These are phyloP conservation scores for Aegotheles bennettii DNA, from an alignment of 2,113 vertebrate species.

Conservation along the genomic window DNA sequence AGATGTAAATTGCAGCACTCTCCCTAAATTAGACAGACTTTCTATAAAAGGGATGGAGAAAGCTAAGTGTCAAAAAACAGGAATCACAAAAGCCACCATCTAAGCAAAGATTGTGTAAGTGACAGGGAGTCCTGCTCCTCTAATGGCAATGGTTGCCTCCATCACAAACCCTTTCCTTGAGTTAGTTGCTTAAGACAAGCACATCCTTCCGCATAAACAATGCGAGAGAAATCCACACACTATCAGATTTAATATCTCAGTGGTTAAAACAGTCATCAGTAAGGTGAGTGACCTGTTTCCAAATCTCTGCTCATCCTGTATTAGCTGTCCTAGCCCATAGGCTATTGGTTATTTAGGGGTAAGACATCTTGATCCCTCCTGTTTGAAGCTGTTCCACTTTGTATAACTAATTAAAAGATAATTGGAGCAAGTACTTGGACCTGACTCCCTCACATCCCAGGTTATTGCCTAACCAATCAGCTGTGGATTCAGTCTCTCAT, in stretches of 20 bases:
- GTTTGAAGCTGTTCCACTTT: conserved; percentile 66
- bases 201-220: conserved; percentile 39
- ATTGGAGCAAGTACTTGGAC: conserved; percentile 53
- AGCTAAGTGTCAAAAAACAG: not conserved
- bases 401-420: conserved; percentile 68
- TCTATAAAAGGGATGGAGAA: not conserved
- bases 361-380: conserved; percentile 37
- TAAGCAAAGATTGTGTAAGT: not conserved
- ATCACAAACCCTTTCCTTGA: conserved; percentile 4
- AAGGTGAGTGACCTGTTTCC: conserved; percentile 45
- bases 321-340: conserved; percentile 48
- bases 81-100: not conserved
- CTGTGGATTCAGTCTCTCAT: conserved; percentile 2
- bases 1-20: not conserved
- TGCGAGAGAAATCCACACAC: conserved; percentile 6
- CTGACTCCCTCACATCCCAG: conserved; percentile 49
- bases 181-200: conserved; percentile 9
- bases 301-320: conserved; percentile 32
- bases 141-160: not conserved
- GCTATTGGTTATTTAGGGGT: conserved; percentile 33
- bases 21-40: not conserved
- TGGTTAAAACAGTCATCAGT: conserved; percentile 57
- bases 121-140: not conserved
- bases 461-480: conserved; percentile 46
- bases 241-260: conserved; percentile 61